These are phyloP conservation scores for Podarcis raffonei DNA, from an alignment of 2,113 vertebrate genomes.

Conservation along the genomic window DNA sequence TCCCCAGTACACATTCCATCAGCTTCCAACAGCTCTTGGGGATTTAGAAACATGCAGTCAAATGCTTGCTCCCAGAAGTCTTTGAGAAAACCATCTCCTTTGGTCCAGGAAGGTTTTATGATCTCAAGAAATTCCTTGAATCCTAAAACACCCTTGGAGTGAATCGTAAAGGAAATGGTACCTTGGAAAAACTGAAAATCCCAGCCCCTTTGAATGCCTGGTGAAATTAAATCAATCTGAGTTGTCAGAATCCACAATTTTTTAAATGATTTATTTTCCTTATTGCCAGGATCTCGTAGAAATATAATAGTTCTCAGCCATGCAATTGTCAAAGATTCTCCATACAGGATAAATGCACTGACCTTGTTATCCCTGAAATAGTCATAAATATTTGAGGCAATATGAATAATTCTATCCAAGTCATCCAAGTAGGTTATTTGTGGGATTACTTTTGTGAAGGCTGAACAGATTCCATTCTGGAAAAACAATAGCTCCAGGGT, in stretches of 20 bases:
- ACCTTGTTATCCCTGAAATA: background rate
- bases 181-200: background rate
- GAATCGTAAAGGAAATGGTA: background rate
- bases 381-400: background rate
- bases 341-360: background rate
- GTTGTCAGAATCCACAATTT: background rate
- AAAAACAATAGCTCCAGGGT: background rate
- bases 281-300: background rate
- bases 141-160: background rate
- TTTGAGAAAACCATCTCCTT: background rate
- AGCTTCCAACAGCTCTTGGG: too few species aligned
- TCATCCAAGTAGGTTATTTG: background rate
- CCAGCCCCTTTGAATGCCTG: background rate
- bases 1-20: too few species aligned
- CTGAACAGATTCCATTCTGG: background rate
- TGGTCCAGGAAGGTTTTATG: too few species aligned
- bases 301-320: background rate
- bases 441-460: background rate
- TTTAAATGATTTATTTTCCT: background rate
- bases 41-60: background rate
- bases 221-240: conserved; percentile 1
- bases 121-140: background rate
- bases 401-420: background rate
- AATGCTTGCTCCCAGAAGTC: conserved; percentile 18
- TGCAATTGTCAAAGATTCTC: background rate